A percentile compares a stretch with the other conserved stretches of the same genome.
Evolutionary conservation across 2,797 vertebrate genomes (phyloP).

Genomic region (Buceros bicornis): DNA sequence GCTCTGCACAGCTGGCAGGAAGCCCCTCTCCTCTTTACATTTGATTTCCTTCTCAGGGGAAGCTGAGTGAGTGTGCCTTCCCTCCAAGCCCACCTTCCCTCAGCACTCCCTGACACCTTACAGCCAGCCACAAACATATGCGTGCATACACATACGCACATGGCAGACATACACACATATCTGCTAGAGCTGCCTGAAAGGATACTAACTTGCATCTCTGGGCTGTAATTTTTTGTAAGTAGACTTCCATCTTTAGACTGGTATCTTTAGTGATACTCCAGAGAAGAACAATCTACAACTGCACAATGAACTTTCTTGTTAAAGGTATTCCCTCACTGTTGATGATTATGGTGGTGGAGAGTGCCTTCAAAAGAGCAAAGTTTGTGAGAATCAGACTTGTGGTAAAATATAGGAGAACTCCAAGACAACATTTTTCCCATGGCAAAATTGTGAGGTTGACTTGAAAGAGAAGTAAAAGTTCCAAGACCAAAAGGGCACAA

Average conservation of each 20-base stretch:
- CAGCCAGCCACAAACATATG: neutral
- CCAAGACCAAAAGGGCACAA: neutral
- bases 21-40: slow-evolving; percentile 82
- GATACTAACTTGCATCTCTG: neutral
- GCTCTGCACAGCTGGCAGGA: slow-evolving; percentile 86
- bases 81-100: neutral
- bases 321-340: neutral
- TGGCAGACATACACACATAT: too few relatives aligned
- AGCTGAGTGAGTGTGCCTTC: slow-evolving; percentile 15
- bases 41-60: slow-evolving; percentile 84
- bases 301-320: neutral
- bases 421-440: neutral
- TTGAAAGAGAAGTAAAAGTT: neutral
- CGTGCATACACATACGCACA: accelerated
- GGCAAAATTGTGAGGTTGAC: neutral
- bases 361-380: neutral
- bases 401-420: neutral
- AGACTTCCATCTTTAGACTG: neutral
- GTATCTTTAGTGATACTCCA: neutral
- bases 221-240: neutral
- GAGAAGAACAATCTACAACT: neutral
- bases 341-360: neutral
- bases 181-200: neutral
- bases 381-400: neutral
- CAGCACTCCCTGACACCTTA: neutral